Evolutionary conservation across 2,797 vertebrate species (phyloP), one percentile per base, ranked within the genome.

Genomic region (Decapterus maruadsi): DNA sequence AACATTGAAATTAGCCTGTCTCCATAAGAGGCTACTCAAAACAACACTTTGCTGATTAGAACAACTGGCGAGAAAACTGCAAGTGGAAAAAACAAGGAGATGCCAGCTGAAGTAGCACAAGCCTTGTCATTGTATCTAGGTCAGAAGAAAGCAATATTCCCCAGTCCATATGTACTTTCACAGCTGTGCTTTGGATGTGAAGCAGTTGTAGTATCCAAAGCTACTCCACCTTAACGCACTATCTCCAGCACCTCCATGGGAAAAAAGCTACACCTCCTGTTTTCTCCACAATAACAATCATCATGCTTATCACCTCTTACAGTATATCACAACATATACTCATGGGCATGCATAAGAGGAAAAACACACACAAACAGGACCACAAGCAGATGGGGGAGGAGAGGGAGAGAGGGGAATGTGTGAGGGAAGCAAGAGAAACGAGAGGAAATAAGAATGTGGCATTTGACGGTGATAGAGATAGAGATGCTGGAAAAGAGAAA

Each of bases 51-150:
- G 29, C n/a, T 4, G 20, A 26, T 17, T 12, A 17, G 42, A 11
- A 40, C 16, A 59, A 20, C 65, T 36, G 31, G 19, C 26, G 38
- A 3, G 3, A 67, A n/a, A 5, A 42, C 12, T 51, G 7, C 31
- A 9, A 55, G 43, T 36, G 57, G 6, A 29, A 55, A 76, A 78
- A 77, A 72, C 19, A 71, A 71, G 50, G 8, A 51, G 54, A 65
- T 48, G 4, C 10, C 55, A 59, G 45, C 34, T 3, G 36, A 81
- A 85, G 62, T 63, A 64, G 72, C 58, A 58, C 72, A 45, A 67
- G 74, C 77, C 48, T 58, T 75, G 78, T 75, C 62, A 68, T 55
- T 75, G 72, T 83, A 93, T 90, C 70, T 92, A 83, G 91, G 92
- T 92, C 90, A 93, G 65, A 76, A 84, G 61, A 80, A 72, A 73